Conservation (phyloP, 2,888 invertebrate genomes). For the Oxystoma pomonae region DNA sequence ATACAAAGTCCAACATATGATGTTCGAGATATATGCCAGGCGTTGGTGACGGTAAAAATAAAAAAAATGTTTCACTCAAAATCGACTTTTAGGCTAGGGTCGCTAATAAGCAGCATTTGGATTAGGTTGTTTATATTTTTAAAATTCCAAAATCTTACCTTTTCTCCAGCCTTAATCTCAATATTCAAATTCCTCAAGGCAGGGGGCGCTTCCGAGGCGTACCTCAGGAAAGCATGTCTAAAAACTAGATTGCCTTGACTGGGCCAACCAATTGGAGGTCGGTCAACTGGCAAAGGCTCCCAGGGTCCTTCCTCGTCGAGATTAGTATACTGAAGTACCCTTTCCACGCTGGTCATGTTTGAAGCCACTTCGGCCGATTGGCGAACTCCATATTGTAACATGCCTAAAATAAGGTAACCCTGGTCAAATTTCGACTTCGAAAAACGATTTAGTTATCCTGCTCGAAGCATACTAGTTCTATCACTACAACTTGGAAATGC, state of each 20-base stretch:
- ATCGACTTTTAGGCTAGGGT: no score
- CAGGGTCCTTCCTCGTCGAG: constrained; percentile 62
- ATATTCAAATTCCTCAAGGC: constrained; percentile 66
- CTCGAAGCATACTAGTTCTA: no score
- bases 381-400: constrained; percentile 77
- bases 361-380: constrained; percentile 73
- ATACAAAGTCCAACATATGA: no score
- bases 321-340: constrained; percentile 73
- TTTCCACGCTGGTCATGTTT: constrained; percentile 77
- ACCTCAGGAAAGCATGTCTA: constrained; percentile 60
- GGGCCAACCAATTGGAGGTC: constrained; percentile 60
- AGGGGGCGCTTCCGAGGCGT: constrained; percentile 58
- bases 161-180: constrained; percentile 60
- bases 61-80: no score
- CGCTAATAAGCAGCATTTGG: no score
- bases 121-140: no score
- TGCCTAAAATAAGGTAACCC: no score
- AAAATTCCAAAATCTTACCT: constrained; percentile 54
- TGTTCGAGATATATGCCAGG: no score
- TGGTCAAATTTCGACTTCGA: no score
- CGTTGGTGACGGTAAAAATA: no score
- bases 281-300: constrained; percentile 53
- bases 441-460: no score
- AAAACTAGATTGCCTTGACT: constrained; percentile 58
- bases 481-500: no score